phyloP scores from a whole-genome alignment of 1,140 invertebrate species.

The Panulirus ornatus region DNA sequence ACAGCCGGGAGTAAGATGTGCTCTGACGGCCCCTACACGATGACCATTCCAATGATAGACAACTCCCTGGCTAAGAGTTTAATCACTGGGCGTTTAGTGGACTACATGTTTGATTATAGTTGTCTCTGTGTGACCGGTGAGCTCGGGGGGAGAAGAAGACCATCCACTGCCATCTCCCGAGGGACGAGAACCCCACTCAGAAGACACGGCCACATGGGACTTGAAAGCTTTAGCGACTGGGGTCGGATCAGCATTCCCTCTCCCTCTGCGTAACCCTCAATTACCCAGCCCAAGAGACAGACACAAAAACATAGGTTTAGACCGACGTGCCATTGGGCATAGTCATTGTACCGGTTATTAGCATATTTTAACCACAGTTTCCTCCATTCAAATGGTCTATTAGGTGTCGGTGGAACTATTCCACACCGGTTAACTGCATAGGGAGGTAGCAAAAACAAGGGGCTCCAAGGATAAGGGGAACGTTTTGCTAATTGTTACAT shows the following conservation, averaged over 20 bases:
- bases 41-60: slow-evolving; percentile 62
- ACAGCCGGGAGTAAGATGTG: slow-evolving; percentile 40
- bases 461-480: slow-evolving; percentile 46
- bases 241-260: slow-evolving; percentile 8
- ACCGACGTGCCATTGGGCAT: slow-evolving; percentile 64
- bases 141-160: slow-evolving; percentile 40
- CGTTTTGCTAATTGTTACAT: slow-evolving; percentile 70
- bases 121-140: slow-evolving; percentile 67
- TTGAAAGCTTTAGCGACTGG: background rate
- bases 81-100: slow-evolving; percentile 67
- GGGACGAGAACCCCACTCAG: slow-evolving; percentile 34
- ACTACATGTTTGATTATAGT: slow-evolving; percentile 70
- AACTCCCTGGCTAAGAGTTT: slow-evolving; percentile 63
- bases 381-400: slow-evolving; percentile 65
- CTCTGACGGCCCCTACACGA: slow-evolving; percentile 13
- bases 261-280: slow-evolving; percentile 49
- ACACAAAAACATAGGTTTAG: slow-evolving; percentile 65
- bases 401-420: slow-evolving; percentile 58
- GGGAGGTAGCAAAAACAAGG: slow-evolving; percentile 61
- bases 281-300: slow-evolving; percentile 52
- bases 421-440: slow-evolving; percentile 68
- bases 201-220: background rate
- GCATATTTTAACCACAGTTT: slow-evolving; percentile 71
- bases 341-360: slow-evolving; percentile 69
- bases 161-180: background rate